A percentile compares a stretch with the other conserved stretches of the same genome.
Conservation (phyloP, 2,888 invertebrate genomes). For the Acronicta psi region DNA sequence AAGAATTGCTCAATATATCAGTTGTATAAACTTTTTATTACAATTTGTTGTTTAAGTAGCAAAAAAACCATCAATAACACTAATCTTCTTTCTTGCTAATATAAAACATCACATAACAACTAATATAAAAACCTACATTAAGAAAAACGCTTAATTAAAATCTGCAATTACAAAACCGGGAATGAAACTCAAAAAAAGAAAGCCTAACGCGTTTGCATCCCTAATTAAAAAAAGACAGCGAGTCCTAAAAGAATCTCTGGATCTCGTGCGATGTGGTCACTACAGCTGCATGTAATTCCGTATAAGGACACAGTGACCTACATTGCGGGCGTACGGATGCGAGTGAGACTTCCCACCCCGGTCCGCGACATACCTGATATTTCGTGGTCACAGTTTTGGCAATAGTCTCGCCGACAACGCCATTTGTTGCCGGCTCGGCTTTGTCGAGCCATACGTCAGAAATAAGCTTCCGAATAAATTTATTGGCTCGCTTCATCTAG, state of each 20-base stretch:
- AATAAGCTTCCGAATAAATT: conserved; percentile 48
- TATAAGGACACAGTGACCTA: conserved; percentile 51
- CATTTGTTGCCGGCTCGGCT: conserved; percentile 48
- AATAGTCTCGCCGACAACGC: conserved; percentile 23
- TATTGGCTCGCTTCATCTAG: conserved; percentile 41
- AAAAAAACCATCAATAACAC: too few relatives aligned
- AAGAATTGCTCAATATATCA: too few relatives aligned
- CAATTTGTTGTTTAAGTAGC: too few relatives aligned
- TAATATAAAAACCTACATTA: too few relatives aligned
- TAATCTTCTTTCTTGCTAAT: too few relatives aligned
- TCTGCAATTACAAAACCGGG: not conserved
- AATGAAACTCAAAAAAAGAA: not conserved
- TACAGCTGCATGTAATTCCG: conserved; percentile 37
- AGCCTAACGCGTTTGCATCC: not conserved
- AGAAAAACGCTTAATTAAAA: not conserved
- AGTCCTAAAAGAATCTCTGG: conserved; percentile 3
- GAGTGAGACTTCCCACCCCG: conserved; percentile 25
- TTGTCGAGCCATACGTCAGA: conserved; percentile 33
- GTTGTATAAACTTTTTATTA: too few relatives aligned
- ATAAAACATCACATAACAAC: too few relatives aligned
- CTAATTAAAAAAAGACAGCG: conserved; percentile 12
- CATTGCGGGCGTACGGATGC: conserved; percentile 38
- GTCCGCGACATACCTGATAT: conserved; percentile 46
- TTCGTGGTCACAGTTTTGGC: conserved; percentile 52
- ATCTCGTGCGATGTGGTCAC: conserved; percentile 23